Base-by-base conservation (phyloP, 2,888 invertebrate genomes). In the Scelioninae gen. 2 region DNA sequence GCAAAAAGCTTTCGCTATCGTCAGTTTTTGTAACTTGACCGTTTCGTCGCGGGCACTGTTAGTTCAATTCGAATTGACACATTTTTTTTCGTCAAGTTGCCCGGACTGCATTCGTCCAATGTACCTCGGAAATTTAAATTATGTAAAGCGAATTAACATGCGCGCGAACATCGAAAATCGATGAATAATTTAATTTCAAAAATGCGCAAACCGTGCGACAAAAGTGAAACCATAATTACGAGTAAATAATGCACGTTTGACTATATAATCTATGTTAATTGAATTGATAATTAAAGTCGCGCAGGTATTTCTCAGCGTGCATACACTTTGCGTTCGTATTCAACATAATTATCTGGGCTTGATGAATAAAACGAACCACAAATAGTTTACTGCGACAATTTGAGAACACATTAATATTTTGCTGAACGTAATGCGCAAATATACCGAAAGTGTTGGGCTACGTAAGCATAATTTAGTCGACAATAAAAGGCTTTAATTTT, bases 231-330 rank as follows among this genome's bases (percentile, higher is more conserved):
- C 35, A 43, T 35, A 45, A 58, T 58, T 58, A 45, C 11, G 16
- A 5, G 15, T 9, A 39, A 43, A 31, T 31, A 25, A 25, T 22
- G 35, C 37, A 15, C 53, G 10, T 22, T 41, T 33, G 13, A 45
- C 25, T 61, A 28, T 18, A 39, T 61, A 60, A 60, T 37, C 60
- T 13, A 15, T 25, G 41, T 48, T 61, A 39, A 61, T 61, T 48
- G 48, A 48, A 39, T 48, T 48, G 60, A 48, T 39, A 48, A 48
- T 39, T 61, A 48, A 39, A 61, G 28, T 48, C 16, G 48, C 28
- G 9, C 9, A 48, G 28, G 39, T 48, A 48, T 48, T 48, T 39
- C 48, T 37, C 48, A 11, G 2, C 41, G 22, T 3, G 7, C 18
- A 11, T 10, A 7, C 19, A 35, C 18, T 19, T 37, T 37, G 28